These are phyloP conservation scores for Pseudococcus jackbeardsleyi DNA, from an alignment of 2,888 invertebrate species.

Conservation along the genomic window DNA sequence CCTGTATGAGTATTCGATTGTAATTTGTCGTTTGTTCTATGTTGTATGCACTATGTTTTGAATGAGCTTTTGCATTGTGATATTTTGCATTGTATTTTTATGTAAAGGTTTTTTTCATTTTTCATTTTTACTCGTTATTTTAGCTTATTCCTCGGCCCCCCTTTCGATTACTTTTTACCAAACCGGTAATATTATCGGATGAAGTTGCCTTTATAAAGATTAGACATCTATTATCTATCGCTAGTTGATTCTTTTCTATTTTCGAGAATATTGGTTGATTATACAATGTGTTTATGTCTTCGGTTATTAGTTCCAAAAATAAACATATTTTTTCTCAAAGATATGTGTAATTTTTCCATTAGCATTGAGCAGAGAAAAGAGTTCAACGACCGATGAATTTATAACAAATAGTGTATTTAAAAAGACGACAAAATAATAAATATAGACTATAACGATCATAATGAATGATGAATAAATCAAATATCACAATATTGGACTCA, in stretches of 20 bases:
- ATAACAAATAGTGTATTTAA: background rate
- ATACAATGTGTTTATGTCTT: background rate
- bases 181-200: background rate
- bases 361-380: background rate
- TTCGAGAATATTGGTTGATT: background rate
- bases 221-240: background rate
- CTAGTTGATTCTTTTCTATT: background rate
- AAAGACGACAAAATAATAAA: background rate
- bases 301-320: conserved; percentile 32
- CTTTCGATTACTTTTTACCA: background rate
- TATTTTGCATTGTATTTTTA: conserved; percentile 47
- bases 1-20: conserved; percentile 27
- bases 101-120: conserved; percentile 32
- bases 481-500: background rate
- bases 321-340: background rate
- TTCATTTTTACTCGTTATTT: background rate
- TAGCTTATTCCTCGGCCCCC: background rate
- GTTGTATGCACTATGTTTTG: background rate
- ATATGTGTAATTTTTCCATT: background rate
- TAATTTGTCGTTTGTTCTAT: conserved; percentile 8
- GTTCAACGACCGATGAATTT: background rate
- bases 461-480: background rate
- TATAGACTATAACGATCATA: background rate
- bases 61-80: conserved; percentile 54
- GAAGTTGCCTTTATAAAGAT: background rate